Conservation (phyloP, 1,140 invertebrate species). For the Drosophila navojoa region DNA sequence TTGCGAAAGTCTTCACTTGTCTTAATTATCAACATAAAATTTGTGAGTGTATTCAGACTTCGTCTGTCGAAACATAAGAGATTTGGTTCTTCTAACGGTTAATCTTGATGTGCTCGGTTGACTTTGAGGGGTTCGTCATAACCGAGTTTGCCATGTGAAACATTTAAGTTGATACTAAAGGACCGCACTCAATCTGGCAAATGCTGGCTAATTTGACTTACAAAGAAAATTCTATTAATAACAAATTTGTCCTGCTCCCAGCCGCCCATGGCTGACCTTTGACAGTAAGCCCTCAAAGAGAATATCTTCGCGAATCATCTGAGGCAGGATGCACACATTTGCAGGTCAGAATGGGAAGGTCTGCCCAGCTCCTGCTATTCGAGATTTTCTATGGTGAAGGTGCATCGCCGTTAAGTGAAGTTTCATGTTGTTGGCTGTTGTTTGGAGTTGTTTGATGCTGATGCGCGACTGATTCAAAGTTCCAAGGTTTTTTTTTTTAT, state of each 20-base stretch:
- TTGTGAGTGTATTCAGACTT: not conserved
- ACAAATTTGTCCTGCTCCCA: conserved; percentile 51
- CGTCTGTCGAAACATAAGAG: no score
- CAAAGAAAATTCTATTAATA: conserved; percentile 60
- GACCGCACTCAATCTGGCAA: conserved; percentile 26
- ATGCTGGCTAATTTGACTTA: conserved; percentile 19
- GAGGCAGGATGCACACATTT: conserved; percentile 39
- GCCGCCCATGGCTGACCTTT: conserved; percentile 21
- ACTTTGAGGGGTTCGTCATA: conserved; percentile 41
- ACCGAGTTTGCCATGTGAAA: conserved; percentile 41
- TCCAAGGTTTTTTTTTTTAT: conserved; percentile 43
- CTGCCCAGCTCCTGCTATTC: no score
- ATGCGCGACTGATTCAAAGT: conserved; percentile 43
- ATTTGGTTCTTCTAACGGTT: not conserved
- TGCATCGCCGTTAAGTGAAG: conserved; percentile 55
- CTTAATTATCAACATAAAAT: no score
- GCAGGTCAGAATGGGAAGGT: conserved; percentile 22
- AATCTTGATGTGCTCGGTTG: not conserved
- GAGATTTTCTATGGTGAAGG: not conserved
- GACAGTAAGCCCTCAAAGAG: conserved; percentile 49
- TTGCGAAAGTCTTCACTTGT: no score
- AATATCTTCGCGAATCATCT: conserved; percentile 55
- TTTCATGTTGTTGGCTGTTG: conserved; percentile 50
- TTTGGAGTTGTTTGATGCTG: conserved; percentile 38
- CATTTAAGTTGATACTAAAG: conserved; percentile 51